Evolutionary conservation across 2,113 vertebrate genomes (phyloP).

Genomic region (human (Homo sapiens)): DNA sequence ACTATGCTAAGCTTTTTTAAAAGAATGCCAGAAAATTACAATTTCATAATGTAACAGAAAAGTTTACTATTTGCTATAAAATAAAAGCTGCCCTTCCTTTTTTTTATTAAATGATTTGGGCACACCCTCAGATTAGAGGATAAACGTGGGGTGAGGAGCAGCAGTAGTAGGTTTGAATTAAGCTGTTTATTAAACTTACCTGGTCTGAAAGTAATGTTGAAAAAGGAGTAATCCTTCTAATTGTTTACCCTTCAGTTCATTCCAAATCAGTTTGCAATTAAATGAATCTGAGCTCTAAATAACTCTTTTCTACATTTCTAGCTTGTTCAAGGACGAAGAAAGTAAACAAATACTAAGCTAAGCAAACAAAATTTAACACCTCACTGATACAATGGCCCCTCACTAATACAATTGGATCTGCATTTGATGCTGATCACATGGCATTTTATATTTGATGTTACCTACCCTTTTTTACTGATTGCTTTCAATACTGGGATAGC

Average conservation of each 20-base stretch:
- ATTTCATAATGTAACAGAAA: slow-evolving; percentile 35
- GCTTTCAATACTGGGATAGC: background rate
- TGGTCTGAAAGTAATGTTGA: background rate
- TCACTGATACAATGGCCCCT: background rate
- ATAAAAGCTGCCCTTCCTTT: background rate
- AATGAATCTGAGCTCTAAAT: background rate
- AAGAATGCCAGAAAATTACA: slow-evolving; percentile 2
- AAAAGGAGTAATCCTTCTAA: background rate
- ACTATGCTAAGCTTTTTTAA: background rate
- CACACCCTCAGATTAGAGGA: background rate
- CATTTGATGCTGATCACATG: background rate
- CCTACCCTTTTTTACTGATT: background rate
- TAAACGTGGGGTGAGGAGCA: background rate
- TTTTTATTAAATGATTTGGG: slow-evolving; percentile 19
- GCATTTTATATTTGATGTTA: background rate
- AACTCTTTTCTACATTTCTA: background rate
- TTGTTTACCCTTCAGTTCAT: background rate
- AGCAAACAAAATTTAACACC: background rate
- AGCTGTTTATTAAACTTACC: background rate
- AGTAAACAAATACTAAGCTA: background rate
- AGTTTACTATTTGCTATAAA: background rate
- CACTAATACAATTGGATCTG: background rate
- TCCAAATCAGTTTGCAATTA: background rate
- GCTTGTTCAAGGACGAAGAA: slow-evolving; percentile 22
- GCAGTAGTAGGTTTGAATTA: background rate